These are phyloP conservation scores for Myripristis murdjan DNA, from an alignment of 2,797 vertebrate genomes.

Conservation along the genomic window DNA sequence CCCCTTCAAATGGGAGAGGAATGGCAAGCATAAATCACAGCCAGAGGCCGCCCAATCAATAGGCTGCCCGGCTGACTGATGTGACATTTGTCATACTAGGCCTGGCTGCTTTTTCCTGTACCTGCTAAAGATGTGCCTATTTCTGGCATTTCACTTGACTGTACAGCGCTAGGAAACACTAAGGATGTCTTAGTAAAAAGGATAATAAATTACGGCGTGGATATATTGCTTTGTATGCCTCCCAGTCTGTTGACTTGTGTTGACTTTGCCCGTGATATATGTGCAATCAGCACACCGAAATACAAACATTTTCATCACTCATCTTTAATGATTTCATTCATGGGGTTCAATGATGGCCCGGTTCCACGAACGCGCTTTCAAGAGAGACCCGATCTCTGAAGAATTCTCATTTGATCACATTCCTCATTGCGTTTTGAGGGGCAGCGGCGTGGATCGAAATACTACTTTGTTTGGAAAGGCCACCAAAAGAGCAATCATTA, in stretches of 20 bases:
- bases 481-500: constrained; percentile 30
- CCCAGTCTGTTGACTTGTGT: constrained; percentile 1
- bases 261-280: constrained; percentile 10
- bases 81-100: constrained; percentile 76
- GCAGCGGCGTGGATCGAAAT: constrained; percentile 16
- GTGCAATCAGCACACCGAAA: background rate
- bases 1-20: constrained; percentile 82
- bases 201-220: constrained; percentile 10
- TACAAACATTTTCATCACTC: background rate
- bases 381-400: background rate
- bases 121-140: constrained; percentile 53
- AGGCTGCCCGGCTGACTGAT: constrained; percentile 72
- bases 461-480: constrained; percentile 33
- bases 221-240: background rate
- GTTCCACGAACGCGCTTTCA: background rate
- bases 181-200: background rate
- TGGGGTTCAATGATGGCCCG: background rate
- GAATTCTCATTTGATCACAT: constrained; percentile 19
- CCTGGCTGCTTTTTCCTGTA: constrained; percentile 50
- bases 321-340: background rate
- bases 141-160: constrained; percentile 30
- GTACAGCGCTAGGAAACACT: background rate
- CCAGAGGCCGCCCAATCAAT: constrained; percentile 80
- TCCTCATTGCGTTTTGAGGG: constrained; percentile 17
- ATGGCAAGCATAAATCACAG: constrained; percentile 80